phyloP scores from a whole-genome alignment of 2,797 vertebrate genomes.

The Sparus aurata region DNA sequence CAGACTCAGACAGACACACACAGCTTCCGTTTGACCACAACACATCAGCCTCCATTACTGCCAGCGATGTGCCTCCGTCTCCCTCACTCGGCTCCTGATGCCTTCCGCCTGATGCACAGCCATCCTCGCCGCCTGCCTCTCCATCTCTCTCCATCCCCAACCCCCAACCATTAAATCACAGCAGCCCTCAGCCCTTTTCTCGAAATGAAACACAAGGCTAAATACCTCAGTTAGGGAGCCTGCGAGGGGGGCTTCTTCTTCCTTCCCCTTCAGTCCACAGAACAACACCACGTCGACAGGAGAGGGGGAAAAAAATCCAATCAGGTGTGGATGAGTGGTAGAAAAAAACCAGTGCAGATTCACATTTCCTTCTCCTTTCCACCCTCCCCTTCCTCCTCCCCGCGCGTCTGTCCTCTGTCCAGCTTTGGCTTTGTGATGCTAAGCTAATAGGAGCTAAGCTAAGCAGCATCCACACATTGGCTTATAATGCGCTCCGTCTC shows the following conservation, averaged over 20 bases:
- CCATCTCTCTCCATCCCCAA: conserved; percentile 66
- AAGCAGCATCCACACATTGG: conserved; percentile 82
- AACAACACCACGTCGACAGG: conserved; percentile 65
- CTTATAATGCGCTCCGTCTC: conserved; percentile 73
- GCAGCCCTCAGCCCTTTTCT: conserved; percentile 39
- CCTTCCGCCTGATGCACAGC: conserved; percentile 71
- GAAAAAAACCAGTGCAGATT: conserved; percentile 64
- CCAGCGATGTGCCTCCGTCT: conserved; percentile 72
- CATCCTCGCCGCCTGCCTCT: conserved; percentile 59
- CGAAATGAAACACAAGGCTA: conserved; percentile 55
- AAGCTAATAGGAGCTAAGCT: conserved; percentile 89
- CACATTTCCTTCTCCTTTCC: conserved; percentile 65
- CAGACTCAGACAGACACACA: conserved; percentile 66
- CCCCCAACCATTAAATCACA: conserved; percentile 71
- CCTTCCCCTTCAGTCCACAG: conserved; percentile 58
- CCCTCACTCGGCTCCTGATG: conserved; percentile 64
- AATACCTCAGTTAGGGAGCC: conserved; percentile 75
- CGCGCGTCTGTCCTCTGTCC: conserved; percentile 80
- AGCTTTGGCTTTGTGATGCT: conserved; percentile 86
- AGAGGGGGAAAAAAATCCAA: conserved; percentile 72
- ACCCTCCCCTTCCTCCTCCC: conserved; percentile 62
- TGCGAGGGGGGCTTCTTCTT: conserved; percentile 26
- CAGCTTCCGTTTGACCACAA: conserved; percentile 80
- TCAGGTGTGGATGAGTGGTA: conserved; percentile 73
- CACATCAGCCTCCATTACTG: conserved; percentile 83